Base-by-base conservation (phyloP, 2,888 invertebrate genomes). In the Macrophya annulata region DNA sequence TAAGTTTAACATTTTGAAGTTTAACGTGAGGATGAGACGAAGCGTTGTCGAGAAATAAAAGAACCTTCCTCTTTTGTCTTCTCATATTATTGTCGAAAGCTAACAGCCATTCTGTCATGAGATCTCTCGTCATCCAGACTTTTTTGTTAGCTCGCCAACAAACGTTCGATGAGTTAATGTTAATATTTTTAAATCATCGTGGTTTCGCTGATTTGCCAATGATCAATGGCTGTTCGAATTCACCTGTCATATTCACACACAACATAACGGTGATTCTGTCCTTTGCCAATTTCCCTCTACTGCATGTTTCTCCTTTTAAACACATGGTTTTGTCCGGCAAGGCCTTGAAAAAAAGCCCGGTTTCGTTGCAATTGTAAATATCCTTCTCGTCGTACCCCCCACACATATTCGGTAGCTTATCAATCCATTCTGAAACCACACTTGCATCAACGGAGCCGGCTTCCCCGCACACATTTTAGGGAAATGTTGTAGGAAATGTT, bases 261-360 rank as follows among this genome's bases (percentile, higher is more conserved):
- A 88, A 84, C 43, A 90, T 86, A 45, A 89, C 83, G 6, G 89
- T 91, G 9, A 90, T 82, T 59, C 89, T 85, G 68, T 90, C 88
- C 86, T 90, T 91, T 3, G 87, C 86, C 37, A 88, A 45, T 86
- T 90, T 90, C n/a, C 89, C 90, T 76, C 89, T 90, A 21, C 79
- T 25, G 84, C 89, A 91, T 86, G 88, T 88, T 77, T 90, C 89
- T 71, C 79, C 85, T 88, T 89, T 90, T 9, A 90, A 86, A 15
- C 88, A 86, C 55, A 90, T 74, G 15, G 89, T 91, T 89, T 91
- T 91, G 71, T 89, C 85, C 37, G 90, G 90, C 82, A 90, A 86
- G 48, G 87, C 88, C 79, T 88, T 85, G 85, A 90, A 91, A 87
- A 90, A 90, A 48, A 91, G 84, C 5, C 88, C 89, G 72, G 87